phyloP scores from a whole-genome alignment of 2,888 invertebrate species.

The Hemistola chrysoprasaria region DNA sequence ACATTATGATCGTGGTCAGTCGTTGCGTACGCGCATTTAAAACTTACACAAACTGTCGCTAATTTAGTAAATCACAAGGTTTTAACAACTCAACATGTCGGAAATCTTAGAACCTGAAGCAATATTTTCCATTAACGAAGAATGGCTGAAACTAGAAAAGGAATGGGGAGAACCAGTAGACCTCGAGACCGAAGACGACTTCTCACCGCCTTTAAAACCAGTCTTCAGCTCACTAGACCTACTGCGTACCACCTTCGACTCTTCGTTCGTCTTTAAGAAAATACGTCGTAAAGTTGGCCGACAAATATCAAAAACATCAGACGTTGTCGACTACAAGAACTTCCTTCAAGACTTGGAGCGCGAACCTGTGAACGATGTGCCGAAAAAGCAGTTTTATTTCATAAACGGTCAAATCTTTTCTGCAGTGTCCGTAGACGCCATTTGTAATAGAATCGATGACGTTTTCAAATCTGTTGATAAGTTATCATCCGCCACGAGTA shows the following conservation, averaged over 20 bases:
- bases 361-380: slow-evolving; percentile 28
- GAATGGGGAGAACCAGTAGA: slow-evolving; percentile 68
- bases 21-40: slow-evolving; percentile 19
- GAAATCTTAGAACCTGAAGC: slow-evolving; percentile 54
- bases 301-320: slow-evolving; percentile 48
- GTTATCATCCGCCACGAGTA: slow-evolving; percentile 54
- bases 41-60: slow-evolving; percentile 1
- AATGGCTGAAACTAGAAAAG: slow-evolving; percentile 65
- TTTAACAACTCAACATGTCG: slow-evolving; percentile 11
- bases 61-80: slow-evolving; percentile 15
- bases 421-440: slow-evolving; percentile 62
- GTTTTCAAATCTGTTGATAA: slow-evolving; percentile 70
- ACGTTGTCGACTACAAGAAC: slow-evolving; percentile 54
- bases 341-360: slow-evolving; percentile 55
- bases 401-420: slow-evolving; percentile 62
- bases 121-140: slow-evolving; percentile 61
- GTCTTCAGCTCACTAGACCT: slow-evolving; percentile 61
- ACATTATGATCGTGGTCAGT: too few relatives aligned
- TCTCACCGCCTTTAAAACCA: slow-evolving; percentile 37
- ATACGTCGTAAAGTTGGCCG: slow-evolving; percentile 51
- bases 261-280: slow-evolving; percentile 61
- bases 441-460: slow-evolving; percentile 64
- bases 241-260: slow-evolving; percentile 62
- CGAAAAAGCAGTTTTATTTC: slow-evolving; percentile 51
- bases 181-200: slow-evolving; percentile 61